phyloP scores from a whole-genome alignment of 2,888 invertebrate genomes.

The Oscheius sp. region DNA sequence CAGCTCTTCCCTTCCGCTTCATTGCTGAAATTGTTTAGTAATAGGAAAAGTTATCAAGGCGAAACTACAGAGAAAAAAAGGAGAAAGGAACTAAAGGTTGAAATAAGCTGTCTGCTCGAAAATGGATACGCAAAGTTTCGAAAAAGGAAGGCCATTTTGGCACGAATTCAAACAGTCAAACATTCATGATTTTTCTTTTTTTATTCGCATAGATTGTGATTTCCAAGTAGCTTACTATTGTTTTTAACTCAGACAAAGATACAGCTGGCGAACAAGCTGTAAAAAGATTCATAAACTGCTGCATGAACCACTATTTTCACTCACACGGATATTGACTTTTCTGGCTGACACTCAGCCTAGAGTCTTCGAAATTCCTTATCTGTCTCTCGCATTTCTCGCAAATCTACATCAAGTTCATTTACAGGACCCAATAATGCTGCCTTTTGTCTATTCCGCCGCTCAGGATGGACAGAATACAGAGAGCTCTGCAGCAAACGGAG shows the following conservation, averaged over 20 bases:
- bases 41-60: too few relatives aligned
- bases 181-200: too few relatives aligned
- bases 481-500: not conserved
- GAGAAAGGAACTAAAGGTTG: too few relatives aligned
- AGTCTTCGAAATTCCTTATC: not conserved
- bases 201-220: too few relatives aligned
- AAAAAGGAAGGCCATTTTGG: too few relatives aligned
- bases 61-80: too few relatives aligned
- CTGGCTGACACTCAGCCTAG: not conserved
- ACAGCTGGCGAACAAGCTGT: not conserved
- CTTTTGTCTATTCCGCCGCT: conserved; percentile 26
- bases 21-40: conserved; percentile 4
- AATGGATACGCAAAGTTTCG: too few relatives aligned
- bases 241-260: not conserved
- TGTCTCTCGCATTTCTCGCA: not conserved
- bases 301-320: too few relatives aligned
- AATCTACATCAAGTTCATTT: not conserved
- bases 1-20: conserved; percentile 29
- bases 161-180: too few relatives aligned
- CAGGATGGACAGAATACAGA: not conserved
- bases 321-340: too few relatives aligned
- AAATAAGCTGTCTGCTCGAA: too few relatives aligned
- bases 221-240: too few relatives aligned
- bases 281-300: not conserved
- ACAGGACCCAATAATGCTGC: conserved; percentile 3